phyloP scores from a whole-genome alignment of 2,113 vertebrate genomes.

The Dasyprocta punctata region DNA sequence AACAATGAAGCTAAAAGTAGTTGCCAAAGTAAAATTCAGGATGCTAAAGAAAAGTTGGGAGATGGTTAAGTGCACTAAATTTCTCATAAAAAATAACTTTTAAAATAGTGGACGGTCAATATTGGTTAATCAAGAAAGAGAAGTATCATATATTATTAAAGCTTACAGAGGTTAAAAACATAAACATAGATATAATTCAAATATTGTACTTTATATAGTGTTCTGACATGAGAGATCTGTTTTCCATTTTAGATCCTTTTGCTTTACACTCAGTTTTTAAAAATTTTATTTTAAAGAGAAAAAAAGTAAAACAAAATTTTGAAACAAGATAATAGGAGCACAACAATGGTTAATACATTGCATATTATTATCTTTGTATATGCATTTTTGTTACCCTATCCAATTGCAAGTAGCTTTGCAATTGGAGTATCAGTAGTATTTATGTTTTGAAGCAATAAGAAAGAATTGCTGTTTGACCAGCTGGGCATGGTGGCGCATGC shows the following conservation, averaged over 20 bases:
- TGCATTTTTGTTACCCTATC: neutral
- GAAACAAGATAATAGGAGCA: neutral
- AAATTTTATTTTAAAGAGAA: neutral
- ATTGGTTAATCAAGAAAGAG: neutral
- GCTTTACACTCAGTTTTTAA: no score
- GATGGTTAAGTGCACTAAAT: neutral
- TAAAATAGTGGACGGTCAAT: neutral
- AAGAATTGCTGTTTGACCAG: neutral
- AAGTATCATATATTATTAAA: neutral
- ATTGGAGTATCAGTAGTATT: neutral
- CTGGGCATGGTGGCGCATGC: no score
- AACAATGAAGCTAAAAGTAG: neutral
- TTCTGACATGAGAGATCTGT: neutral
- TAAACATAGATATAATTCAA: neutral
- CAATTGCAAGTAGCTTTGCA: neutral
- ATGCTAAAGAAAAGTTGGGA: neutral
- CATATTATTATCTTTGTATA: neutral
- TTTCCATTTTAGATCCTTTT: neutral
- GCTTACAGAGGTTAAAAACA: neutral
- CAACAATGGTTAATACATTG: neutral
- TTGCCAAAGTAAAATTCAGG: neutral
- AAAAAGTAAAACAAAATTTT: neutral
- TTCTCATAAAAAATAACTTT: neutral
- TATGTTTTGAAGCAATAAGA: constrained; percentile 25
- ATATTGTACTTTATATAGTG: neutral